Evolutionary conservation across 2,888 invertebrate genomes (phyloP).

Genomic region (Parascotia fuliginaria): DNA sequence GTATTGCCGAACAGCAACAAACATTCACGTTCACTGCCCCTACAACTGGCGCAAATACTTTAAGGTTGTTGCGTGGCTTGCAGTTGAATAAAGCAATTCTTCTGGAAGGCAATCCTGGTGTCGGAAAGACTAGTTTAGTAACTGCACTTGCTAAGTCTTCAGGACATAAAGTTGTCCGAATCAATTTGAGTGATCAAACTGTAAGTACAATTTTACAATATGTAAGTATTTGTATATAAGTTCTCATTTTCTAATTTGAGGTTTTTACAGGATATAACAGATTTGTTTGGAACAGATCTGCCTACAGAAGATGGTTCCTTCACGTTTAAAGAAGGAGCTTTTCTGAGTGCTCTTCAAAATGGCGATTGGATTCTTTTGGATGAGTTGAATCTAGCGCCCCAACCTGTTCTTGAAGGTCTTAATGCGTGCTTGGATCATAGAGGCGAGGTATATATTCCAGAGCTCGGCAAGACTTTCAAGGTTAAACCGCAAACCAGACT

Average conservation of each 20-base stretch:
- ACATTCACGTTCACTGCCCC: slow-evolving; percentile 91
- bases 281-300: slow-evolving; percentile 98
- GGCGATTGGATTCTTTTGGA: slow-evolving; percentile 99
- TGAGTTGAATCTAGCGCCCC: slow-evolving; percentile 99
- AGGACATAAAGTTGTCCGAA: slow-evolving; percentile 93
- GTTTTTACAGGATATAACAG: slow-evolving; percentile 93
- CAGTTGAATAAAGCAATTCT: slow-evolving; percentile 96
- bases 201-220: slow-evolving; percentile 84
- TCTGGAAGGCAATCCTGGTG: slow-evolving; percentile 98
- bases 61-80: slow-evolving; percentile 94
- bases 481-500: slow-evolving; percentile 92
- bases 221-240: neutral
- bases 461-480: slow-evolving; percentile 94
- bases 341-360: slow-evolving; percentile 95
- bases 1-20: slow-evolving; percentile 50
- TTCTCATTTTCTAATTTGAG: neutral
- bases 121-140: slow-evolving; percentile 98
- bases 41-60: slow-evolving; percentile 92
- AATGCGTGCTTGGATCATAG: slow-evolving; percentile 99
- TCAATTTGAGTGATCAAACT: slow-evolving; percentile 99
- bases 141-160: slow-evolving; percentile 94
- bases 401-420: slow-evolving; percentile 98
- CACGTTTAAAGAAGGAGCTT: slow-evolving; percentile 98
- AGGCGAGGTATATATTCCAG: slow-evolving; percentile 97
- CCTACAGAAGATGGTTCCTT: slow-evolving; percentile 98